phyloP scores from a whole-genome alignment of 2,888 invertebrate genomes.

The Andrena haemorrhoa region DNA sequence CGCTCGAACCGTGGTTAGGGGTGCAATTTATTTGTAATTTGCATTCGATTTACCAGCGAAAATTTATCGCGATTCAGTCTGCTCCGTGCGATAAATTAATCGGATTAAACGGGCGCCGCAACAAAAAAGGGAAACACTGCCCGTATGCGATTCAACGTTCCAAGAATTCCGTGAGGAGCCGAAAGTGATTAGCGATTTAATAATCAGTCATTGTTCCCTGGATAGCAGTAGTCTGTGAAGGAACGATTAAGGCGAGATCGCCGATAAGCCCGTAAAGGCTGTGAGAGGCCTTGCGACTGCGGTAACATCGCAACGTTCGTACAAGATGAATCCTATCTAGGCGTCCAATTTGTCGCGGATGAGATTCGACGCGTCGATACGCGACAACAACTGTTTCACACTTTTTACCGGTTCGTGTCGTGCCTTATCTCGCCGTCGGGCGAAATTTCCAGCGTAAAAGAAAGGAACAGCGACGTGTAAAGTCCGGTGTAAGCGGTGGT shows the following conservation, averaged over 20 bases:
- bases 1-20: slow-evolving; percentile 68
- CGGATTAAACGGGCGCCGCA: slow-evolving; percentile 61
- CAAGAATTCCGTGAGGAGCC: not conserved
- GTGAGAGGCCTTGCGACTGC: slow-evolving; percentile 1
- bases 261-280: slow-evolving; percentile 11
- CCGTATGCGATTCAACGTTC: not conserved
- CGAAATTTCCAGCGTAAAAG: slow-evolving; percentile 50
- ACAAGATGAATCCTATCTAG: slow-evolving; percentile 4
- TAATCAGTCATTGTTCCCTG: slow-evolving; percentile 27
- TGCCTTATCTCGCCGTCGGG: slow-evolving; percentile 7
- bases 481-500: slow-evolving; percentile 61
- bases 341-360: slow-evolving; percentile 31
- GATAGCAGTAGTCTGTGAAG: not conserved
- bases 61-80: slow-evolving; percentile 68
- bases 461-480: slow-evolving; percentile 58
- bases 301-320: not conserved
- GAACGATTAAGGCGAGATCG: slow-evolving; percentile 32
- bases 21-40: slow-evolving; percentile 80
- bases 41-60: slow-evolving; percentile 76
- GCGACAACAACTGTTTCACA: slow-evolving; percentile 21
- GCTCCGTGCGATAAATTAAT: slow-evolving; percentile 62
- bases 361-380: slow-evolving; percentile 48
- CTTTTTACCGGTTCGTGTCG: not conserved
- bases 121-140: slow-evolving; percentile 24
- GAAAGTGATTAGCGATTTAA: slow-evolving; percentile 3